A percentile compares a stretch with the other conserved stretches of the same genome.
phyloP scores from a whole-genome alignment of 2,888 invertebrate species.

The Pseudococcus jackbeardsleyi region DNA sequence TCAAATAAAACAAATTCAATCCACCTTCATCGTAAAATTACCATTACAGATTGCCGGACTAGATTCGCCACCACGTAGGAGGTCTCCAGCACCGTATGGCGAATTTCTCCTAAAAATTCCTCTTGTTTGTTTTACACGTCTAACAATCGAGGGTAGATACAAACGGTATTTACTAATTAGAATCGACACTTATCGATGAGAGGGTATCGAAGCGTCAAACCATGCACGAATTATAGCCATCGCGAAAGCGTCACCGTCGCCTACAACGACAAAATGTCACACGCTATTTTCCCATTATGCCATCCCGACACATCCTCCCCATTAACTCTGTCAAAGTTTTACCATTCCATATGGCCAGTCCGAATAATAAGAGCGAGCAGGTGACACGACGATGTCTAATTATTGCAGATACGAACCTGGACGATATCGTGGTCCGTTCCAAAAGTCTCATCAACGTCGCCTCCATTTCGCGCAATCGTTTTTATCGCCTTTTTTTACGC shows the following conservation, averaged over 20 bases:
- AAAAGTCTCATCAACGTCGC: constrained; percentile 25
- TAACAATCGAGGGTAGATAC: not conserved
- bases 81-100: not conserved
- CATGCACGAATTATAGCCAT: constrained; percentile 3
- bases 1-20: no score
- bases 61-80: not conserved
- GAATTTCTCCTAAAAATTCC: not conserved
- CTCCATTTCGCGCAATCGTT: not conserved
- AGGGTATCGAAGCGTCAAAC: constrained; percentile 46
- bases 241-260: not conserved
- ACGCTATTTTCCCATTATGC: constrained; percentile 60
- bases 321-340: constrained; percentile 56
- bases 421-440: not conserved
- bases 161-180: constrained; percentile 53
- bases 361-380: constrained; percentile 51
- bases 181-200: constrained; percentile 58
- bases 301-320: constrained; percentile 51
- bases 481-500: not conserved
- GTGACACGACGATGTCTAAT: constrained; percentile 55
- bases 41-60: no score
- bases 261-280: constrained; percentile 21
- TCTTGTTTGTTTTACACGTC: not conserved
- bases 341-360: constrained; percentile 42
- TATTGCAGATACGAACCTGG: constrained; percentile 19
- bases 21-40: no score